Percentiles rank a stretch among this genome's conserved stretches.
Evolutionary conservation across 2,888 invertebrate genomes (phyloP).

Genomic region (Autographa pulchrina): DNA sequence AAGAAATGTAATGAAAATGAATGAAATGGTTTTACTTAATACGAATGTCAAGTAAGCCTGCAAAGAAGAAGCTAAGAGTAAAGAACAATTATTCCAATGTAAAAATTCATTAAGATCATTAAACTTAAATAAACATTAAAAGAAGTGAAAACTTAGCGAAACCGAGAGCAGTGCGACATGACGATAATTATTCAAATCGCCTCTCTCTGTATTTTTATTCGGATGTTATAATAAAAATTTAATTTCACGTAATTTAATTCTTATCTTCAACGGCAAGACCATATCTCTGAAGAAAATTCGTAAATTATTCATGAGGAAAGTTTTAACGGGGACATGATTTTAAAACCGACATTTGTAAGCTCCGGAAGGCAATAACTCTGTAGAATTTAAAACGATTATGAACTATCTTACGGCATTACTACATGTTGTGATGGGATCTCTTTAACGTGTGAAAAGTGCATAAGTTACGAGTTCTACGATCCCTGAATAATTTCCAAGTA

Average conservation of each 20-base stretch:
- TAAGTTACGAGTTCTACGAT: slow-evolving; percentile 8
- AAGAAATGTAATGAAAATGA: neutral
- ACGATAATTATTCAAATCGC: slow-evolving; percentile 84
- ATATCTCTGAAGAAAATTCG: slow-evolving; percentile 87
- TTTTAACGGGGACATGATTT: slow-evolving; percentile 88
- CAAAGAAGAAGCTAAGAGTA: slow-evolving; percentile 3
- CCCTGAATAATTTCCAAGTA: neutral
- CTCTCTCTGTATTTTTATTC: slow-evolving; percentile 82
- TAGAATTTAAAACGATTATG: slow-evolving; percentile 65
- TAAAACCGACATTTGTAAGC: slow-evolving; percentile 88
- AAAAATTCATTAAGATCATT: slow-evolving; percentile 48
- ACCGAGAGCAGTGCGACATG: slow-evolving; percentile 56
- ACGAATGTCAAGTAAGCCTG: neutral
- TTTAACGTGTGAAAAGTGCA: slow-evolving; percentile 20
- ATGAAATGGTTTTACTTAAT: neutral
- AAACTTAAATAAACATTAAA: slow-evolving; percentile 57
- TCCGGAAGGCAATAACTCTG: slow-evolving; percentile 75
- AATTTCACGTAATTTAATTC: slow-evolving; percentile 87
- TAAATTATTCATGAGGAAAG: slow-evolving; percentile 89
- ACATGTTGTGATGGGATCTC: slow-evolving; percentile 37
- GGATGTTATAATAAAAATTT: slow-evolving; percentile 84
- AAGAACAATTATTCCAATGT: slow-evolving; percentile 19
- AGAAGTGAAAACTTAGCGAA: slow-evolving; percentile 69
- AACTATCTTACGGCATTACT: slow-evolving; percentile 51
- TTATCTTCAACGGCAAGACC: slow-evolving; percentile 85